Evolutionary conservation across 2,113 vertebrate species (phyloP), one percentile per base, ranked within the genome.

Genomic region (Tupaia chinensis): DNA sequence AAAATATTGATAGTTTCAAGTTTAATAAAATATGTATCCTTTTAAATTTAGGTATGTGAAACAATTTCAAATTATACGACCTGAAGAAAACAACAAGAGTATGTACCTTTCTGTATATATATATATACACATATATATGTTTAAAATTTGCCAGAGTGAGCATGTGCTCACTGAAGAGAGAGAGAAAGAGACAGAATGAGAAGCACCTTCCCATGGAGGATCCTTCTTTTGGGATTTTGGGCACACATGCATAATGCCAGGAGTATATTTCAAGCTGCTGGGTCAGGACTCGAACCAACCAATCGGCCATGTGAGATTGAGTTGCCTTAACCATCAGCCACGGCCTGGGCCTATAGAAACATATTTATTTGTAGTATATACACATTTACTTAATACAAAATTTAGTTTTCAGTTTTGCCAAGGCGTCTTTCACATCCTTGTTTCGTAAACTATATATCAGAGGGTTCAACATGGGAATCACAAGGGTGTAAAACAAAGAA

Each of bases 401-500:
- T 90, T 76, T 89, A 27, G 68, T 89, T 94, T 32, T 95, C 25
- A 93, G 1, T 58, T 88, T 95, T 54, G 68, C 7, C 29, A 84
- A 10, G 16, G 92, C 89, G 3, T 74, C 54, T 82, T 97, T 97
- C 9, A 98, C 96, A 63, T 97, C 97, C 22, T 94, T 95, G 73
- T 97, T 97, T 15, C 83, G 16, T 5, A 97, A 29, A 20, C 94
- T 96, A 4, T 97, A 98, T 58, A 98, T 96, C 29, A 98, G 68
- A 4, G 94, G 97, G 32, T 98, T 97, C 25, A 96, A 19, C 94
- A 88, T 96, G 29, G 97, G 97, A 9, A 96, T 97, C 44, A 95
- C 16, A 2, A 97, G 90, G 5, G 91, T 96, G 17, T 97, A 97
- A 17, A 98, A 92, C 10, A 97, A 15, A 63, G 96, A 97, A 0